Conservation (phyloP, 2,113 vertebrate genomes). For the Dasyprocta punctata region DNA sequence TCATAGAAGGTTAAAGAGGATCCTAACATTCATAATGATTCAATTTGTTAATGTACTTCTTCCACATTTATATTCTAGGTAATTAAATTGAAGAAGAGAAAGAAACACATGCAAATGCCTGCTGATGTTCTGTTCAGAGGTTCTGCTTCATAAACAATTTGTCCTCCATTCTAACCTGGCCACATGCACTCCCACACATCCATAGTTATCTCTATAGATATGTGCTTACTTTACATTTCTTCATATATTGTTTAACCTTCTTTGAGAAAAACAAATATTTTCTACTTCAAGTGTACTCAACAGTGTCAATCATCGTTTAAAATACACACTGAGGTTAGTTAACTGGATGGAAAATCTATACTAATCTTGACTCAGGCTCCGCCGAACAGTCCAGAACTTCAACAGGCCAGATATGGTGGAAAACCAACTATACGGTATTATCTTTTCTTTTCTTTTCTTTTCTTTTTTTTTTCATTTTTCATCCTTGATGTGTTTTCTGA, state of each 20-base stretch:
- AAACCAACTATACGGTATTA: neutral
- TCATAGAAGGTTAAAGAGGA: neutral
- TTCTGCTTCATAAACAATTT: neutral
- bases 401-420: neutral
- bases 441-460: neutral
- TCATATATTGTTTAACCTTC: neutral
- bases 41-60: neutral
- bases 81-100: slow-evolving; percentile 25
- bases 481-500: neutral
- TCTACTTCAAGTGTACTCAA: neutral
- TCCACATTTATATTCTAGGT: neutral
- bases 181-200: neutral
- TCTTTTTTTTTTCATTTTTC: neutral
- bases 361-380: neutral
- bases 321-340: neutral
- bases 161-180: neutral
- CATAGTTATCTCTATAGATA: neutral
- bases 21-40: neutral
- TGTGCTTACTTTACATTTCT: neutral
- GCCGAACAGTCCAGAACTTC: neutral
- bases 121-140: neutral
- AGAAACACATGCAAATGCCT: neutral
- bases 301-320: neutral
- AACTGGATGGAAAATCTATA: neutral
- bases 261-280: neutral